Conservation (phyloP, 2,888 invertebrate genomes). For the Glyphotaelius pellucidus region DNA sequence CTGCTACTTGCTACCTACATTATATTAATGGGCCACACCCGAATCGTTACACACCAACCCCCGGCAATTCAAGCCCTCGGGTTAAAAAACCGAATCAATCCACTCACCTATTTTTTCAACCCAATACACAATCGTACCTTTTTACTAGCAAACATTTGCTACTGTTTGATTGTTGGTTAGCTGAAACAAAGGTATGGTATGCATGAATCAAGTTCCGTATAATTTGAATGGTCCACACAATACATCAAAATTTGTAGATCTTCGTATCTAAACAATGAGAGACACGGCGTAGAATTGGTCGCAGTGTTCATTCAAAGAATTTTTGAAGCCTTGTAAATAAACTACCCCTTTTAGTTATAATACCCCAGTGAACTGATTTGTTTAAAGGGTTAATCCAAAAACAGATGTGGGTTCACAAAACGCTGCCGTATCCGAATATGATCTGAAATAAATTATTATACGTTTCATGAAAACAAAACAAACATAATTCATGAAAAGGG, state of each 20-base stretch:
- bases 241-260: conserved; percentile 26
- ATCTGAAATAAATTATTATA: neutral
- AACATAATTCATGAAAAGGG: conserved; percentile 10
- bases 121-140: neutral
- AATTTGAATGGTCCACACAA: conserved; percentile 34
- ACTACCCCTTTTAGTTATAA: neutral
- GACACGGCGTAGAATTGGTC: neutral
- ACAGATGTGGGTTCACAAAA: conserved; percentile 11
- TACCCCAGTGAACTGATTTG: neutral
- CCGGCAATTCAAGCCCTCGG: neutral
- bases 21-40: conserved; percentile 39
- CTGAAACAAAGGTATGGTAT: conserved; percentile 42
- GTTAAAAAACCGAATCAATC: neutral
- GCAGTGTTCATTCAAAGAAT: neutral
- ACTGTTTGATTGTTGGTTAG: conserved; percentile 28
- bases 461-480: conserved; percentile 16
- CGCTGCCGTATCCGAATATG: neutral
- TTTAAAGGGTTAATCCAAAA: neutral
- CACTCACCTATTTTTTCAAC: neutral
- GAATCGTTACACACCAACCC: neutral
- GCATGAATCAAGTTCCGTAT: conserved; percentile 44
- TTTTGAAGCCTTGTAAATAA: neutral
- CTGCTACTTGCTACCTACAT: conserved; percentile 44
- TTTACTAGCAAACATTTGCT: conserved; percentile 18
- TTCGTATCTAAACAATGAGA: neutral